Evolutionary conservation across 2,888 invertebrate genomes (phyloP), one percentile per base, ranked within the genome.

Genomic region (Crematogaster levior): DNA sequence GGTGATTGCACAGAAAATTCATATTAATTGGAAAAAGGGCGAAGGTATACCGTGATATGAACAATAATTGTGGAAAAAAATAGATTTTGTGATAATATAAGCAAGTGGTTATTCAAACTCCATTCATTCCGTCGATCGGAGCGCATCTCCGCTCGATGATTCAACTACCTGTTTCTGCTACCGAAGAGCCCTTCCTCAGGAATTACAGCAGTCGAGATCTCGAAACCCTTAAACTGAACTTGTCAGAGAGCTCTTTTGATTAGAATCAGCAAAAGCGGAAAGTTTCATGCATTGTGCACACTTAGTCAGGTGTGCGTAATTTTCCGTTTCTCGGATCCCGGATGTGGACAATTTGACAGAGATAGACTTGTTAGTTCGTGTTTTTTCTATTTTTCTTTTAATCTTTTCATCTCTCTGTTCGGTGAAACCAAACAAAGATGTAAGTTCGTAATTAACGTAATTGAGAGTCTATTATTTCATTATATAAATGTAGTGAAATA

Each of bases 261-360:
- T 86, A 85, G 83, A 84, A 91, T 91, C 88, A 82, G 34, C 48
- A 40, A 70, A 37, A 65, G 66, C 73, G 63, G 68, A 58, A 70
- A 86, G 85, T 88, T 86, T 82, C 82, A 77, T 77, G 86, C 88
- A 89, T 91, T 89, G 86, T 90, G 83, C 85, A 68, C 84, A 90
- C 86, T 89, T 86, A 86, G 77, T 87, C 89, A 87, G 80, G 85
- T 87, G 87, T 86, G 82, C 83, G 84, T 91, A 90, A 91, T 90
- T 88, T 85, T 86, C 84, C 83, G 84, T 89, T 90, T 84, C 86
- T 83, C 77, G 82, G 65, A 1, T 10, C n/a, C 77, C 77, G 81
- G 77, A 65, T 77, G n/a, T 51, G 84, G 79, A 63, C 81, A 81
- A 85, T 83, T 85, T 74, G 81, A 65, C 82, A 56, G 53, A 63